A percentile compares a stretch with the other conserved stretches of the same genome.
Conservation (phyloP, 2,113 vertebrate species). For the Mormoops blainvillei region DNA sequence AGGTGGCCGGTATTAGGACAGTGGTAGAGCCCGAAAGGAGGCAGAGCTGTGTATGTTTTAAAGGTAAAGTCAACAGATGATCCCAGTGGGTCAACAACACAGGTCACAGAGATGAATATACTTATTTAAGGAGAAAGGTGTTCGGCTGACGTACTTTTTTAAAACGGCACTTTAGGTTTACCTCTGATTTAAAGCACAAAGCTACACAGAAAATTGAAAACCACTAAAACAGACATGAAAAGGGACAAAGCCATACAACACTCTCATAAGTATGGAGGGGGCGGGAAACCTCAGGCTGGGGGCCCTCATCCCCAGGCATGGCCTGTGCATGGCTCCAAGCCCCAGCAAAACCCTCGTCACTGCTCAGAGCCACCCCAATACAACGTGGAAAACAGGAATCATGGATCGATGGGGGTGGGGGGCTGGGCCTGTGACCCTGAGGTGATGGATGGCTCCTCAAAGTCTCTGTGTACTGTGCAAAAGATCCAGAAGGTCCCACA, state of each 20-base stretch:
- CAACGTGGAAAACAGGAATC: too few species aligned
- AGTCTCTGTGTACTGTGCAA: not conserved
- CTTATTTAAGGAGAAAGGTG: not conserved
- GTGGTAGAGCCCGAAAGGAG: not conserved
- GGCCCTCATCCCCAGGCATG: not conserved
- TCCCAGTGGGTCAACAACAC: too few species aligned
- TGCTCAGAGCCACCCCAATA: rapidly evolving
- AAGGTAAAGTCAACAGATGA: conserved; percentile 30
- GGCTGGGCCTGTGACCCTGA: not conserved
- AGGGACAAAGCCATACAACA: not conserved
- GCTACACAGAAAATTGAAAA: not conserved
- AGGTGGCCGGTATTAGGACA: not conserved
- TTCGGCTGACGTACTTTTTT: not conserved
- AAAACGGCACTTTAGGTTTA: not conserved
- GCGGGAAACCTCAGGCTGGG: not conserved
- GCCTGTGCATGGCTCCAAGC: not conserved
- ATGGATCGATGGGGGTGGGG: not conserved
- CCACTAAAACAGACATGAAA: not conserved
- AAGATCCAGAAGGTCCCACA: too few species aligned
- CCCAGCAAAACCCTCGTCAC: not conserved
- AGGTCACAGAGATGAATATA: not conserved
- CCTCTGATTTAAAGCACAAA: conserved; percentile 11
- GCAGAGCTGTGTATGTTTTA: not conserved
- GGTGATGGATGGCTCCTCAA: too few species aligned
- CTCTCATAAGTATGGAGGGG: not conserved